phyloP scores from a whole-genome alignment of 2,888 invertebrate species.

The Ramazzottius varieornatus region DNA sequence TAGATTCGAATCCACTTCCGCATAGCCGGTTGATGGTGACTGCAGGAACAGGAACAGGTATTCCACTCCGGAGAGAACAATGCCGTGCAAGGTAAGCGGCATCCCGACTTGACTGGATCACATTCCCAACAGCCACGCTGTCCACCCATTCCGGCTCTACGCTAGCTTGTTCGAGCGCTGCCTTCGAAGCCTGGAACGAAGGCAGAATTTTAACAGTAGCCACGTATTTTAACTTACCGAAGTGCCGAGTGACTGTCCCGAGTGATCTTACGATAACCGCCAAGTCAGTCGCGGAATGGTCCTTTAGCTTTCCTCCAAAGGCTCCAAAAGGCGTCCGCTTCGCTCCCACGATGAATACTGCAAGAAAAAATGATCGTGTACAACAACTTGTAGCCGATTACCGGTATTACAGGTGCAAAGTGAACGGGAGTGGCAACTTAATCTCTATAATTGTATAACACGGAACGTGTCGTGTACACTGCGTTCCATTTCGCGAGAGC shows the following conservation, averaged over 20 bases:
- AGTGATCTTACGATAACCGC: conserved; percentile 32
- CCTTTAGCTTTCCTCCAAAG: conserved; percentile 40
- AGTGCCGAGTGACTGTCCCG: not conserved
- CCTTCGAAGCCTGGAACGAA: conserved; percentile 34
- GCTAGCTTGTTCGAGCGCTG: conserved; percentile 47
- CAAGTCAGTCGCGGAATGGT: conserved; percentile 30
- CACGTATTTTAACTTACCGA: not conserved
- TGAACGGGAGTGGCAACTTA: no score
- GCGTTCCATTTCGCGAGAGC: no score
- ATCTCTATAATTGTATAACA: no score
- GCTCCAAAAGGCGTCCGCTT: conserved; percentile 91
- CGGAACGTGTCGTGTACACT: no score
- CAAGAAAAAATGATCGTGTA: no score
- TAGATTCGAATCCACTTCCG: conserved; percentile 86
- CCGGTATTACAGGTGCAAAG: no score
- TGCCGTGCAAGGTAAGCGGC: conserved; percentile 64
- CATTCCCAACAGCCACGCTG: conserved; percentile 65
- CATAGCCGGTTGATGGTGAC: conserved; percentile 72
- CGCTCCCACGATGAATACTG: conserved; percentile 44
- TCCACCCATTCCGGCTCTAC: conserved; percentile 62
- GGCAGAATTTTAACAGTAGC: not conserved
- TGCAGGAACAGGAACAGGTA: conserved; percentile 58
- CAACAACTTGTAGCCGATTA: no score
- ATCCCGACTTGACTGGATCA: conserved; percentile 56
- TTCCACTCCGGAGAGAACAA: conserved; percentile 51